Conservation (phyloP, 2,113 vertebrate genomes). For the mouse (Mus musculus) region GRCm39 chrX:17458501-17459000, state of each 20-base stretch:
- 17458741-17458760: not conserved
- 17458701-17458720: not conserved
- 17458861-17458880: not conserved
- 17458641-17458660: not conserved
- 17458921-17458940: no score
- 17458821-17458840: not conserved
- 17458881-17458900: not conserved
- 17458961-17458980: slow-evolving; percentile 39
- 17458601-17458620: not conserved
- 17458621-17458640: not conserved
- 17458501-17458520: not conserved
- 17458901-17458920: not conserved
- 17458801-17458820: not conserved
- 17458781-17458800: not conserved
- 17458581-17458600: not conserved
- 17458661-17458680: not conserved
- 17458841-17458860: not conserved
- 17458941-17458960: not conserved
- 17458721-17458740: not conserved
- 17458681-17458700: not conserved
- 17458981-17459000: not conserved
- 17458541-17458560: not conserved
- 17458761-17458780: no score
- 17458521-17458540: not conserved
- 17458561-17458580: not conserved